Evolutionary conservation across 2,888 invertebrate species (phyloP).

Genomic region (Xestoiulus laeticollis): DNA sequence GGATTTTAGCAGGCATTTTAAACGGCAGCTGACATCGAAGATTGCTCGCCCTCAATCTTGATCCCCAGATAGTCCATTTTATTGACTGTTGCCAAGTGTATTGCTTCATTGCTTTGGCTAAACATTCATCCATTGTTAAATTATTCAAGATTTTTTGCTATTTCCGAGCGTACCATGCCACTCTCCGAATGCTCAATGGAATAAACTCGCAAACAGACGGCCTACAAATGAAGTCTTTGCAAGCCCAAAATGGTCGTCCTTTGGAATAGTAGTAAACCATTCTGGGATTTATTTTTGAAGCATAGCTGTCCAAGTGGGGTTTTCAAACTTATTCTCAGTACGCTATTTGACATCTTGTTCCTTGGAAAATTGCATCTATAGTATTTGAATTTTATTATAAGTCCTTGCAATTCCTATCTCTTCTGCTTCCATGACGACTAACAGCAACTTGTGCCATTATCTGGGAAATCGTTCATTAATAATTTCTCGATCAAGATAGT

Average conservation of each 20-base stretch:
- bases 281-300: background rate
- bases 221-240: background rate
- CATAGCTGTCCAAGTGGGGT: background rate
- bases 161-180: background rate
- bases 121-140: slow-evolving; percentile 39
- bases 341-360: background rate
- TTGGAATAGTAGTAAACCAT: background rate
- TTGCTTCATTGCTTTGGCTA: background rate
- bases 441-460: background rate
- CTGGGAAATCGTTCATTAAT: background rate
- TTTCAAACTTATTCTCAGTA: background rate
- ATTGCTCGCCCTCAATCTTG: background rate
- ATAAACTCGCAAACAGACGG: background rate
- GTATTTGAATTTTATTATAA: background rate
- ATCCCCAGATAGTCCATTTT: background rate
- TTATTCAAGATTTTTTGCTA: slow-evolving; percentile 34
- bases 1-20: background rate
- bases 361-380: background rate
- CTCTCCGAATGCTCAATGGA: background rate
- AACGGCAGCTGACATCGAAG: background rate
- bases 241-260: background rate
- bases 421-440: background rate
- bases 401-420: background rate
- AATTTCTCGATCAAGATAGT: background rate
- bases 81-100: slow-evolving; percentile 14